Conservation (phyloP, 2,888 invertebrate species). For the Ichneumon xanthorius region DNA sequence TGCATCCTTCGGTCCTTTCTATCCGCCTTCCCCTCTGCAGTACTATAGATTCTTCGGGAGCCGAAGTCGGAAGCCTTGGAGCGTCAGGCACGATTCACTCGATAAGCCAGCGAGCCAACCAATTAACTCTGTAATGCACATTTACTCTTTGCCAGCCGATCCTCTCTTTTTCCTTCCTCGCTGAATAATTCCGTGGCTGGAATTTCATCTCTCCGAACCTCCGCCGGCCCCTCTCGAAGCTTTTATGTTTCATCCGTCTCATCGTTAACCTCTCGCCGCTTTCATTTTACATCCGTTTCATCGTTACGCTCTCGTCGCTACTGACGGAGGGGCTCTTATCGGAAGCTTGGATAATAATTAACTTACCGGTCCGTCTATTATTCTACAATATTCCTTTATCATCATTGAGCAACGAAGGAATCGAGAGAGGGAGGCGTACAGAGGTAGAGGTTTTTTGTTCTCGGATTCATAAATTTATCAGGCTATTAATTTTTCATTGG, state of each 20-base stretch:
- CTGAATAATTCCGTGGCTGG: slow-evolving; percentile 37
- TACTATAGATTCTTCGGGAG: neutral
- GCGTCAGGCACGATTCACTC: slow-evolving; percentile 36
- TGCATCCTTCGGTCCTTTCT: neutral
- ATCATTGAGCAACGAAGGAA: neutral
- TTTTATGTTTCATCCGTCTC: slow-evolving; percentile 12
- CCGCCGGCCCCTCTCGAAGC: neutral
- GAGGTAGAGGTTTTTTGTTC: neutral
- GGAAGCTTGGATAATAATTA: slow-evolving; percentile 3
- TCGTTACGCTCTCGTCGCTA: neutral
- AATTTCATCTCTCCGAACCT: slow-evolving; percentile 3
- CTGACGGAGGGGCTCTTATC: neutral
- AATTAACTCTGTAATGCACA: slow-evolving; percentile 51
- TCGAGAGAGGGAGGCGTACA: neutral
- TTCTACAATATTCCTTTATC: slow-evolving; percentile 23
- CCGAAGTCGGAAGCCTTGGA: neutral
- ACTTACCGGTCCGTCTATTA: neutral
- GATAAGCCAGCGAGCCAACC: slow-evolving; percentile 49
- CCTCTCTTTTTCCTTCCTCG: neutral
- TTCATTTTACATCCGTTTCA: neutral
- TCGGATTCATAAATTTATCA: slow-evolving; percentile 19
- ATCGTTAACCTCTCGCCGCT: neutral
- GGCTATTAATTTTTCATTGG: slow-evolving; percentile 26
- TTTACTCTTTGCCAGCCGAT: neutral
- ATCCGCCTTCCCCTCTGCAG: neutral